Percentiles rank a stretch among this genome's conserved stretches.
Conservation (phyloP, 1,140 invertebrate species). For the Aphis gossypii region DNA sequence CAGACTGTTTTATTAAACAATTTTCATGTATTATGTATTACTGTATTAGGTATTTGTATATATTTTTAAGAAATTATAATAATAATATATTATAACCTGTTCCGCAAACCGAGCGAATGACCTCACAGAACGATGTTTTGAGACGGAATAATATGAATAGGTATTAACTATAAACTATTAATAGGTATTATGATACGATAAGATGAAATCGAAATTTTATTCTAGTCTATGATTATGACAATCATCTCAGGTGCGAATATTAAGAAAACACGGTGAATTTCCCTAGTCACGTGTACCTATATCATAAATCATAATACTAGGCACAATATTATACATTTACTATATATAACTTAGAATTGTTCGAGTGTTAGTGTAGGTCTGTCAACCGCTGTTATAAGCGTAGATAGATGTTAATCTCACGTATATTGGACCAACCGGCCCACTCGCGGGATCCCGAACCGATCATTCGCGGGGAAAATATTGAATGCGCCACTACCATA, state of each 20-base stretch:
- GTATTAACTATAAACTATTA: not conserved
- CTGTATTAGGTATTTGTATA: not conserved
- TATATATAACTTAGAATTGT: not conserved
- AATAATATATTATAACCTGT: constrained; percentile 24
- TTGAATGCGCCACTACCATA: not conserved
- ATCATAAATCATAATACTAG: not conserved
- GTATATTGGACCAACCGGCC: not conserved
- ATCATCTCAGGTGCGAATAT: not conserved
- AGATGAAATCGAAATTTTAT: not conserved
- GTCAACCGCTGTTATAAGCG: not conserved
- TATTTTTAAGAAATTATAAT: not conserved
- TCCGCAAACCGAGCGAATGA: constrained; percentile 27
- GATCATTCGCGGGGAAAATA: not conserved
- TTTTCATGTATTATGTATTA: not conserved
- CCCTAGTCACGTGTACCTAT: not conserved
- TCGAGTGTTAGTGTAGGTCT: not conserved
- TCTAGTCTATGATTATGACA: not conserved
- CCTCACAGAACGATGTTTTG: not conserved
- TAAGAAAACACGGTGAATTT: not conserved
- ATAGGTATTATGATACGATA: not conserved
- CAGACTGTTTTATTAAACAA: not conserved
- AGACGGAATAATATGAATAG: not conserved
- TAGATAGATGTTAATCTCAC: not conserved
- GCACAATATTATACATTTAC: not conserved
- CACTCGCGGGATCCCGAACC: not conserved